phyloP scores from a whole-genome alignment of 2,888 invertebrate species.

The Troilus luridus region DNA sequence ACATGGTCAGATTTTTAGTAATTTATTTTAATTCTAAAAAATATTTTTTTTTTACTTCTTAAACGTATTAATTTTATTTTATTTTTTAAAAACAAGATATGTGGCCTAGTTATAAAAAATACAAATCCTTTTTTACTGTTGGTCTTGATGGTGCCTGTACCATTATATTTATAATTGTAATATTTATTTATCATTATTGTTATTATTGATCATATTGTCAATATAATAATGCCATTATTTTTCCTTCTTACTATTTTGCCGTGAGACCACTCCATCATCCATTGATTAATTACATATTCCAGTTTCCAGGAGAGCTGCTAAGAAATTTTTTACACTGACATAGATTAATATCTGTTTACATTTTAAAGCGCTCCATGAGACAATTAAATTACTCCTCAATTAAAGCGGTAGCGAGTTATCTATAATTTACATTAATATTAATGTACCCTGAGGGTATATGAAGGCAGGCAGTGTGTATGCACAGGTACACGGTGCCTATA shows the following conservation, averaged over 20 bases:
- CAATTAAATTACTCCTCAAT: conserved; percentile 37
- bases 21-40: too few relatives aligned
- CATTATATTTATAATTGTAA: too few relatives aligned
- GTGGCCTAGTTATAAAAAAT: too few relatives aligned
- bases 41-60: too few relatives aligned
- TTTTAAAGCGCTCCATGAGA: background rate
- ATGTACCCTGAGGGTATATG: background rate
- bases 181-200: background rate
- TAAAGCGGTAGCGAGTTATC: background rate
- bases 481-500: background rate
- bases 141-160: too few relatives aligned
- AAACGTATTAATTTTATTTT: too few relatives aligned
- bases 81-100: too few relatives aligned
- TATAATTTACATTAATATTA: conserved; percentile 23
- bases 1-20: too few relatives aligned
- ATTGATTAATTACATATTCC: background rate
- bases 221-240: background rate
- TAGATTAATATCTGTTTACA: background rate
- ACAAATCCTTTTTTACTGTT: too few relatives aligned
- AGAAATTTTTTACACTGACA: background rate
- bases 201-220: background rate
- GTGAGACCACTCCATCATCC: background rate
- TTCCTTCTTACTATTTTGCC: background rate
- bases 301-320: background rate
- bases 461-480: background rate